A percentile compares a stretch with the other conserved stretches of the same genome.
These are phyloP conservation scores for Platyura marginata DNA, from an alignment of 1,140 invertebrate genomes.

Conservation along the genomic window DNA sequence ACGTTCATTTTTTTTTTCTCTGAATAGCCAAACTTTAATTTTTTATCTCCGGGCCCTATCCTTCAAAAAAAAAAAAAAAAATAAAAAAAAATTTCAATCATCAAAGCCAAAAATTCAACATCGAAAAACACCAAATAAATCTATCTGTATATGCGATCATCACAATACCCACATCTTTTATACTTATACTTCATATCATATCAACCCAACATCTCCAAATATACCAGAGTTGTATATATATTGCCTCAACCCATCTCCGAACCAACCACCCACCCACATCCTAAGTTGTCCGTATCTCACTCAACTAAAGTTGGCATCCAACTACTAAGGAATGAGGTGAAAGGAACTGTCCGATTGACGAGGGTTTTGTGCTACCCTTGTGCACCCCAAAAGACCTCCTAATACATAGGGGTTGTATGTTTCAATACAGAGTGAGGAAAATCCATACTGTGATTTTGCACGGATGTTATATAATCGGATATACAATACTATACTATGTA, in stretches of 20 bases:
- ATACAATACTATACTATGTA: no score
- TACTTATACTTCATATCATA: neutral
- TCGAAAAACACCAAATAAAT: neutral
- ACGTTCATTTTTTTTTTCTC: no score
- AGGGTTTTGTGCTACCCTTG: neutral
- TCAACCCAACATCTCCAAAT: neutral
- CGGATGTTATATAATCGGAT: no score
- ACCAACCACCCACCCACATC: neutral
- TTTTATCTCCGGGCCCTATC: no score
- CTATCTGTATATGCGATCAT: neutral
- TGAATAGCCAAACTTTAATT: no score
- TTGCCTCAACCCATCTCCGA: no score
- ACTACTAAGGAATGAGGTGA: neutral
- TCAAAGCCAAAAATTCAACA: neutral
- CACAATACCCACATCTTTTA: neutral
- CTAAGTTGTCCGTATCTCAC: neutral
- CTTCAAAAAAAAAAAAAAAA: neutral
- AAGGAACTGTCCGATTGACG: neutral
- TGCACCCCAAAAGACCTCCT: neutral
- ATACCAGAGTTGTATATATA: neutral
- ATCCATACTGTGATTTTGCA: no score
- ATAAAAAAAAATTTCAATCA: neutral
- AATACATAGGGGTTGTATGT: no score
- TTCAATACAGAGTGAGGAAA: no score
- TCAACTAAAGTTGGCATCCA: neutral